Evolutionary conservation across 2,797 vertebrate species (phyloP).

Genomic region (Falco concolor): DNA sequence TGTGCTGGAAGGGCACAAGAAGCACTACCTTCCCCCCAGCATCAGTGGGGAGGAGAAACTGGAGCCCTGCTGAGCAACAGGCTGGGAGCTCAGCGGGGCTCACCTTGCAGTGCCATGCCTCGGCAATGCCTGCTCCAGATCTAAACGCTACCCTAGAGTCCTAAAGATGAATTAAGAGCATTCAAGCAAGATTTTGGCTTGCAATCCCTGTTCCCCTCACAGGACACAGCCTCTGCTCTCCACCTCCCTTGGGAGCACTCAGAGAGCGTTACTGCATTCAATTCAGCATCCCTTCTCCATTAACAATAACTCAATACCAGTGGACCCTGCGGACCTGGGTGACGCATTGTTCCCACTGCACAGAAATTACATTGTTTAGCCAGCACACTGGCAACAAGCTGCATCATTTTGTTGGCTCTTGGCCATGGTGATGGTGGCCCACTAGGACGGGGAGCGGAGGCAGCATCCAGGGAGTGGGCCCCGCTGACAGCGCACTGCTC

Average conservation of each 20-base stretch:
- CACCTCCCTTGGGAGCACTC: background rate
- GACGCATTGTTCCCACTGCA: background rate
- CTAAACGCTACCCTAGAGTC: background rate
- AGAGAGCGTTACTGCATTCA: background rate
- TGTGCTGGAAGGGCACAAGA: fast-evolving
- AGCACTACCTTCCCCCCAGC: background rate
- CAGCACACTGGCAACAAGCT: background rate
- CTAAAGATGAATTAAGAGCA: background rate
- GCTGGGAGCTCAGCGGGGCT: background rate
- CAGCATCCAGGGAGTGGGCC: background rate
- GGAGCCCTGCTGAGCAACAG: background rate
- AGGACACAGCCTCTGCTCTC: background rate
- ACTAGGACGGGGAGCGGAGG: background rate
- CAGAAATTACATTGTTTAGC: conserved; percentile 16
- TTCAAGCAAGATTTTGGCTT: background rate
- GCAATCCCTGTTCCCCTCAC: background rate
- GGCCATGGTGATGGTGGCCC: background rate
- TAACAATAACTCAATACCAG: conserved; percentile 22
- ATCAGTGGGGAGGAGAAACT: background rate
- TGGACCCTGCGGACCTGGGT: background rate
- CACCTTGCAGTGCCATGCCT: background rate
- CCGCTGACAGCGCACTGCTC: background rate
- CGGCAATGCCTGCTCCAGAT: background rate
- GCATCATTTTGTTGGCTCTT: background rate
- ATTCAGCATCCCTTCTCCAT: conserved; percentile 1